Conservation (phyloP, 2,888 invertebrate genomes). For the Escarpia spicata region DNA sequence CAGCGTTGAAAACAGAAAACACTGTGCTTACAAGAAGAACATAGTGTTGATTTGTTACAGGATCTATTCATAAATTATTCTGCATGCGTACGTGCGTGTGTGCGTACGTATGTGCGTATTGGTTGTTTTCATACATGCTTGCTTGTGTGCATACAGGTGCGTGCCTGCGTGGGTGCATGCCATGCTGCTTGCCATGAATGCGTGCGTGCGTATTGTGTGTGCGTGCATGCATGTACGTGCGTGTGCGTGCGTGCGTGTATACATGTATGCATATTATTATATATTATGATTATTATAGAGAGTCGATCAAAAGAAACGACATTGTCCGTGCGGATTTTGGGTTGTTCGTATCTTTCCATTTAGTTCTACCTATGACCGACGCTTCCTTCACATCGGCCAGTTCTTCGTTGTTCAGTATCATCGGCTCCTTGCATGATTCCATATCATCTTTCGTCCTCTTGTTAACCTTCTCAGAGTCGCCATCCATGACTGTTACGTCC, state of each 20-base stretch:
- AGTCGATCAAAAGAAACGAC: too few relatives aligned
- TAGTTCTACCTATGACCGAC: not conserved
- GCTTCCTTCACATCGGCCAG: not conserved
- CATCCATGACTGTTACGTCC: not conserved
- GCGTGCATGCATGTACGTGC: not conserved
- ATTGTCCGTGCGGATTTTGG: too few relatives aligned
- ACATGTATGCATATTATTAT: not conserved
- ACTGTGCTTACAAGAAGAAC: too few relatives aligned
- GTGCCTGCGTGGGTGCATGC: not conserved
- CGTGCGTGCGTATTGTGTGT: not conserved
- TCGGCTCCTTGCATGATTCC: not conserved
- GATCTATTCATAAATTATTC: too few relatives aligned
- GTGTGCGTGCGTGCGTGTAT: not conserved
- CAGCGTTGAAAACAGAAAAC: too few relatives aligned
- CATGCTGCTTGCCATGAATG: not conserved
- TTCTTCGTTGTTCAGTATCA: not conserved
- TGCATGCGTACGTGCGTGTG: not conserved
- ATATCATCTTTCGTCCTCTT: not conserved
- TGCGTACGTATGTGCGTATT: not conserved
- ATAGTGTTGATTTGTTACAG: too few relatives aligned
- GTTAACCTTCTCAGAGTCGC: not conserved
- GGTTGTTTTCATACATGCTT: not conserved
- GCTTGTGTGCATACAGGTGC: not conserved
- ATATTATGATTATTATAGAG: too few relatives aligned
- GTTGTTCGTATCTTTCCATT: too few relatives aligned